phyloP scores from a whole-genome alignment of 2,113 vertebrate genomes.

The Pantherophis guttatus region DNA sequence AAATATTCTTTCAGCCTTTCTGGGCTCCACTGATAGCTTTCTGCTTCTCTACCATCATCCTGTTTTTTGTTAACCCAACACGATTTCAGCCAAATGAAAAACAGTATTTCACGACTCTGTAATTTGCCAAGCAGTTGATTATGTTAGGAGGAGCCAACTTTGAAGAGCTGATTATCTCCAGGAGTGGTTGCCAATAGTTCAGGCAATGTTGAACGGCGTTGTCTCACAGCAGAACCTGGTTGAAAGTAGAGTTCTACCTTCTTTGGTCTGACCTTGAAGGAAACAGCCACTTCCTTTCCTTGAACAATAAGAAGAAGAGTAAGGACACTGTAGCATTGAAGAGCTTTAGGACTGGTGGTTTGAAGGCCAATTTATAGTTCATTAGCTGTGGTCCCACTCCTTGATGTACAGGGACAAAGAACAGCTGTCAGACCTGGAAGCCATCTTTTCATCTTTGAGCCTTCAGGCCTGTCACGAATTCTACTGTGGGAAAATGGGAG shows the following conservation, averaged over 20 bases:
- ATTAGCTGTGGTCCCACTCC: not conserved
- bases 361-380: not conserved
- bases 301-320: not conserved
- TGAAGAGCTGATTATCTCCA: not conserved
- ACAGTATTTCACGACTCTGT: not conserved
- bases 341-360: not conserved
- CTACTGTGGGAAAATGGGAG: too few species aligned
- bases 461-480: too few species aligned
- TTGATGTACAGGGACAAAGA: not conserved
- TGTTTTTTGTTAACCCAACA: not conserved
- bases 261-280: too few species aligned
- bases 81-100: not conserved
- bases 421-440: too few species aligned
- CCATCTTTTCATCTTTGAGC: too few species aligned
- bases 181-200: not conserved
- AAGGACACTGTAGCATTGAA: not conserved
- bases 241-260: fast-evolving
- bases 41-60: constrained; percentile 35
- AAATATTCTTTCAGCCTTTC: constrained; percentile 45
- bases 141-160: not conserved
- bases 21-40: constrained; percentile 37
- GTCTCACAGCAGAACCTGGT: too few species aligned
- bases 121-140: not conserved
- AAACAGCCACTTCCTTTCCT: not conserved
- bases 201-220: not conserved